A percentile compares a stretch with the other conserved stretches of the same genome.
These are phyloP conservation scores for Vesta saturnalis DNA, from an alignment of 2,888 invertebrate species.

Conservation along the genomic window DNA sequence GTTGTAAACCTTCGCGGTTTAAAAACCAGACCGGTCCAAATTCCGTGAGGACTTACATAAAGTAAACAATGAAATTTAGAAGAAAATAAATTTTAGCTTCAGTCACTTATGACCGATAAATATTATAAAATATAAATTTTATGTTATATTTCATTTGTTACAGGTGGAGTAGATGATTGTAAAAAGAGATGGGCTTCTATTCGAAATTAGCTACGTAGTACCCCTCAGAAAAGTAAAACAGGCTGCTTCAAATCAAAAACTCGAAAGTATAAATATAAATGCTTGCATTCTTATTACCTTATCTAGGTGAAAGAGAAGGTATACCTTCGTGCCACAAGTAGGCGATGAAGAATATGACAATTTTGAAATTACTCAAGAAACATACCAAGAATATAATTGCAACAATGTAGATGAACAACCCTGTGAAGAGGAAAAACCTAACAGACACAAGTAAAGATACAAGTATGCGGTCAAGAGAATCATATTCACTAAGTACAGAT, in stretches of 20 bases:
- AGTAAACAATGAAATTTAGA: too few relatives aligned
- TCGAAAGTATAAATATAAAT: constrained; percentile 46
- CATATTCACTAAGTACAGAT: background rate
- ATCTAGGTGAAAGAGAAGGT: constrained; percentile 43
- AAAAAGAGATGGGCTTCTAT: too few relatives aligned
- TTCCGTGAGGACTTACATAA: too few relatives aligned
- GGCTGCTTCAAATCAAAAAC: constrained; percentile 36
- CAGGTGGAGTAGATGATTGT: too few relatives aligned
- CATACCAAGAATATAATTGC: background rate
- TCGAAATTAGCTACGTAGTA: too few relatives aligned
- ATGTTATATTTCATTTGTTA: too few relatives aligned
- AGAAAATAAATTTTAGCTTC: too few relatives aligned
- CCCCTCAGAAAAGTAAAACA: too few relatives aligned
- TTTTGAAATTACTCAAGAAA: constrained; percentile 22
- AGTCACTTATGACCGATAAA: too few relatives aligned
- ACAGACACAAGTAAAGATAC: background rate
- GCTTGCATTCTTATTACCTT: constrained; percentile 44
- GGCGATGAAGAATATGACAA: constrained; percentile 5
- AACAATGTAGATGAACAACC: background rate
- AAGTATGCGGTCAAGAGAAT: background rate
- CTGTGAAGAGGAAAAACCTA: background rate
- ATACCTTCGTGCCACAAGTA: constrained; percentile 29
- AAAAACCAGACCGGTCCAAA: too few relatives aligned
- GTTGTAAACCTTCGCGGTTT: too few relatives aligned
- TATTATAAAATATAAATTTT: too few relatives aligned